Evolutionary conservation across 2,797 vertebrate species (phyloP), one percentile per base, ranked within the genome.

Genomic region (Macroramphosus scolopax): DNA sequence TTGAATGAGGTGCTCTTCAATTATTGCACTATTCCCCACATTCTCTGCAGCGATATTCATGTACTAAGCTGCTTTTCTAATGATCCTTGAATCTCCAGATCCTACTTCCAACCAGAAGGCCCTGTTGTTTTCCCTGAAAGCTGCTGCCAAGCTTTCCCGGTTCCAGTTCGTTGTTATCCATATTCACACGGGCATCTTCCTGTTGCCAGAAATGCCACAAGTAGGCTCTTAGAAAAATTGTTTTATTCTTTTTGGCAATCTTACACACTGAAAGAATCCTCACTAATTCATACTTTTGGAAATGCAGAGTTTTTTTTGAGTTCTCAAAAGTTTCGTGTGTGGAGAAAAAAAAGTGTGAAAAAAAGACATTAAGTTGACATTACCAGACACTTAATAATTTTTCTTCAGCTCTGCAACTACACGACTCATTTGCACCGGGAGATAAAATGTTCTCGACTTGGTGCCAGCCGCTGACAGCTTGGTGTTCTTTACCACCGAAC

Each of bases 391-490:
- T n/a, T n/a, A n/a, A n/a, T n/a, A n/a, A n/a, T n/a, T n/a, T n/a
- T 65, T 63, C 65, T 55, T 60, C 41, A 51, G 42, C 49, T 66
- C 58, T 68, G 48, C 56, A 49, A 51, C 35, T 28, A 34, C 35
- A 44, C 30, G 38, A 73, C 70, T 80, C 81, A 77, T n/a, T 51
- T 65, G 52, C 49, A 17, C 58, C 5, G 26, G 11, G 48, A 77
- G 68, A 87, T 81, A 51, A 85, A 81, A 80, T 69, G 73, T 82
- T 72, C 67, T 56, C 41, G 13, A 51, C 46, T 60, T 12, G 31
- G 31, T 72, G 72, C 78, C 81, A 80, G 61, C 47, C 6, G 39
- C 47, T 56, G 68, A 73, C 75, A 80, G 85, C 72, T 72, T 77
- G 75, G 55, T 78, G 56, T 57, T 80, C 61, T 83, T 79, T 60